phyloP scores from a whole-genome alignment of 2,888 invertebrate species.

The Trichopria drosophilae region DNA sequence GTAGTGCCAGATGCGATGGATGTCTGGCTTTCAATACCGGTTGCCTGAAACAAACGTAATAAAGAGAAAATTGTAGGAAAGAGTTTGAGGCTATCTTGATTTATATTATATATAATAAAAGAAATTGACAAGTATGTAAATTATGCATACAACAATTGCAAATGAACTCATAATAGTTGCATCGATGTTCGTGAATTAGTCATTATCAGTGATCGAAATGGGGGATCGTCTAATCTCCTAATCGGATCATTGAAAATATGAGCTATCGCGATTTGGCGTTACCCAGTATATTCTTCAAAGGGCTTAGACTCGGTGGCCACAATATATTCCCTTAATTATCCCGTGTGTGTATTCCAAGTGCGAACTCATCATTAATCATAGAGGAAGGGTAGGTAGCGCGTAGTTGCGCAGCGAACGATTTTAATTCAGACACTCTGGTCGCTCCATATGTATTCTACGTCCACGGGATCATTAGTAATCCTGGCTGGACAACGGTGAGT shows the following conservation, averaged over 20 bases:
- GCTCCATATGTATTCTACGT: conserved; percentile 56
- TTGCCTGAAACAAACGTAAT: too few species aligned
- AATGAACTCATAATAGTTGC: too few species aligned
- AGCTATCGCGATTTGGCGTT: conserved; percentile 30
- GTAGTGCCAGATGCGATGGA: conserved; percentile 32
- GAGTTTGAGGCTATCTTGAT: too few species aligned
- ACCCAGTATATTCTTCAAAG: conserved; percentile 50
- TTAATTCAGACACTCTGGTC: conserved; percentile 55
- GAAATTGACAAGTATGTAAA: neutral
- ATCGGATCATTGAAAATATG: too few species aligned
- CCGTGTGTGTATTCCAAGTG: conserved; percentile 59
- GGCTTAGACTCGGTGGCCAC: conserved; percentile 53
- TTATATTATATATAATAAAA: too few species aligned
- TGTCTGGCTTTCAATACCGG: too few species aligned
- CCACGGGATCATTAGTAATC: conserved; percentile 58
- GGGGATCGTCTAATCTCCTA: too few species aligned
- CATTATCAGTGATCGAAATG: too few species aligned
- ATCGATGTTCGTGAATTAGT: too few species aligned
- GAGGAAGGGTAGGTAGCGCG: conserved; percentile 49
- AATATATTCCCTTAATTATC: conserved; percentile 59
- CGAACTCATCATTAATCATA: conserved; percentile 60
- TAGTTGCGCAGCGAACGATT: conserved; percentile 53
- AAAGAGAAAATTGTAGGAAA: too few species aligned
- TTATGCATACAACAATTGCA: too few species aligned
- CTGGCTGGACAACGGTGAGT: conserved; percentile 54